Percentiles rank a stretch among this genome's conserved stretches.
Evolutionary conservation across 2,797 vertebrate species (phyloP).

Genomic region (Phoxinus dragarum): DNA sequence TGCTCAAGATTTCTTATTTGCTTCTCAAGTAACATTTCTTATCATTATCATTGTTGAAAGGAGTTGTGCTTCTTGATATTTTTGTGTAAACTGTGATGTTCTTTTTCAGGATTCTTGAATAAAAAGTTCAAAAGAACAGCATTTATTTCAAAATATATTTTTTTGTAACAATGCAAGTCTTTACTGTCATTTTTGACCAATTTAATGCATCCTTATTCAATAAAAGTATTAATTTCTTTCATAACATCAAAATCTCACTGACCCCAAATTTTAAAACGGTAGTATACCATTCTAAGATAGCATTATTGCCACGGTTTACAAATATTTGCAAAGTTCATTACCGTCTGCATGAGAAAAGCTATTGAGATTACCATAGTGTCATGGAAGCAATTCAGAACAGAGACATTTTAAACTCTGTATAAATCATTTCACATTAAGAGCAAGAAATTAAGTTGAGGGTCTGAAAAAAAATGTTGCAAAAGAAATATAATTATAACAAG

Average conservation of each 20-base stretch:
- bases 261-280: not conserved
- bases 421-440: slow-evolving; percentile 31
- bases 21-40: not conserved
- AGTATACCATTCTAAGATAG: not conserved
- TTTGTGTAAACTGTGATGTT: not conserved
- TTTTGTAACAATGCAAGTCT: slow-evolving; percentile 1
- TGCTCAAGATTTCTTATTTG: not conserved
- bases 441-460: slow-evolving; percentile 18
- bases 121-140: not conserved
- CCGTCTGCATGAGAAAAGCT: slow-evolving; percentile 14
- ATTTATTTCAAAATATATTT: not conserved
- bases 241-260: not conserved
- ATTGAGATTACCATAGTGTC: slow-evolving; percentile 8
- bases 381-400: slow-evolving; percentile 21
- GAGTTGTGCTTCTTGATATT: not conserved
- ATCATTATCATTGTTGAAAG: not conserved
- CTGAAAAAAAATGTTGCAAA: not conserved
- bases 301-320: slow-evolving; percentile 39
- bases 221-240: not conserved
- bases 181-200: not conserved
- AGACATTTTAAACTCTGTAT: slow-evolving; percentile 54
- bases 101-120: not conserved
- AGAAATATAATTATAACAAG: slow-evolving; percentile 33
- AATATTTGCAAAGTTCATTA: slow-evolving; percentile 22
- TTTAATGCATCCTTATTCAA: not conserved